Percentiles rank a stretch among this genome's conserved stretches.
These are phyloP conservation scores for Hippolais icterina DNA, from an alignment of 2,113 vertebrate species.

Conservation along the genomic window DNA sequence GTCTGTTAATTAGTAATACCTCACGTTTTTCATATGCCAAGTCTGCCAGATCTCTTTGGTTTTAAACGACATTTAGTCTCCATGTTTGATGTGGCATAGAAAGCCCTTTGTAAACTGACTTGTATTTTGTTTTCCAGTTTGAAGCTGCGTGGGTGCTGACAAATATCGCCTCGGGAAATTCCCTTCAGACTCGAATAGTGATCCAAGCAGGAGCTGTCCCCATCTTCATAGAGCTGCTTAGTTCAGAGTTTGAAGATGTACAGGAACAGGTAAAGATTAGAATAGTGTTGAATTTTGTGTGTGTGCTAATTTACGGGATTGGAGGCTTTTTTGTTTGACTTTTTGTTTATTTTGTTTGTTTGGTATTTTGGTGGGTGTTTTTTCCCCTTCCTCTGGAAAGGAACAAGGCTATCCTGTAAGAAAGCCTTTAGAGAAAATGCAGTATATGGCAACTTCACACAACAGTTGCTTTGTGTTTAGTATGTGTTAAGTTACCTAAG, in stretches of 20 bases:
- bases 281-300: not conserved
- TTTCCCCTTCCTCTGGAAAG: not conserved
- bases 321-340: not conserved
- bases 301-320: not conserved
- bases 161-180: slow-evolving; percentile 97
- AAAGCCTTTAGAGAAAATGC: not conserved
- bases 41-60: not conserved
- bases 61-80: not conserved
- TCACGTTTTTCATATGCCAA: not conserved
- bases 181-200: slow-evolving; percentile 95
- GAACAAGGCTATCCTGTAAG: not conserved
- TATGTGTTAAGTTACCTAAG: not conserved
- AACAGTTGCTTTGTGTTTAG: not conserved
- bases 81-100: not conserved
- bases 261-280: slow-evolving; percentile 88
- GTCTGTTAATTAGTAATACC: not conserved
- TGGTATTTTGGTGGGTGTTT: not conserved
- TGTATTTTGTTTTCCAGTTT: slow-evolving; percentile 78
- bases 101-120: not conserved
- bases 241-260: slow-evolving; percentile 97
- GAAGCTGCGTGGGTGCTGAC: slow-evolving; percentile 98
- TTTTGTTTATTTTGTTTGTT: not conserved
- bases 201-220: slow-evolving; percentile 97
- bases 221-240: slow-evolving; percentile 96
- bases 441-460: not conserved